phyloP scores from a whole-genome alignment of 1,140 invertebrate genomes.

The Mactra quadrangularis region DNA sequence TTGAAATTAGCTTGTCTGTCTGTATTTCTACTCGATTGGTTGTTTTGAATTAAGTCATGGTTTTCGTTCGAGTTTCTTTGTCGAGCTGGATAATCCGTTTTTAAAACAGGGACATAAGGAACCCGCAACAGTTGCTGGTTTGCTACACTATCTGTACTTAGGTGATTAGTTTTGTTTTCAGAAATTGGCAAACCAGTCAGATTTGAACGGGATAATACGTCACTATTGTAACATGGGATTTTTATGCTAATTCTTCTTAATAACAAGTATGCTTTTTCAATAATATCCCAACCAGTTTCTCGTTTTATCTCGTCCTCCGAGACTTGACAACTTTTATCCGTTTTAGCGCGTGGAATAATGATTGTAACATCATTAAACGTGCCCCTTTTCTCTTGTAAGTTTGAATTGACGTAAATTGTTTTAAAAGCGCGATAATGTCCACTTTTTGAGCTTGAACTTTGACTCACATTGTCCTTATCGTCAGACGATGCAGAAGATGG shows the following conservation, averaged over 20 bases:
- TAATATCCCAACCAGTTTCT: slow-evolving; percentile 47
- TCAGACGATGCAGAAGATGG: background rate
- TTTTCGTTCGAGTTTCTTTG: too few relatives aligned
- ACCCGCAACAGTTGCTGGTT: background rate
- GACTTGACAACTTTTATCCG: slow-evolving; percentile 52
- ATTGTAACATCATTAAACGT: background rate
- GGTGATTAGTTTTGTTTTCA: background rate
- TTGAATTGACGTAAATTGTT: slow-evolving; percentile 1
- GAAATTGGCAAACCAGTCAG: background rate
- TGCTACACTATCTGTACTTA: background rate
- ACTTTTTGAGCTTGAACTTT: slow-evolving; percentile 14
- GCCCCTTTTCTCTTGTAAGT: background rate
- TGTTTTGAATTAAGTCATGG: too few relatives aligned
- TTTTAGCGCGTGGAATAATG: slow-evolving; percentile 45
- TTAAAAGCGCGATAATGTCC: slow-evolving; percentile 1
- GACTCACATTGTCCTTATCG: background rate
- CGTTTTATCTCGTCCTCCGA: slow-evolving; percentile 11
- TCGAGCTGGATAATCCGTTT: slow-evolving; percentile 2
- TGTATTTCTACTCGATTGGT: background rate
- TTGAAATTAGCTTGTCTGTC: background rate
- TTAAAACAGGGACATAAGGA: background rate
- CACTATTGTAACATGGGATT: background rate
- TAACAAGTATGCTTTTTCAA: slow-evolving; percentile 29
- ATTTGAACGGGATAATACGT: background rate
- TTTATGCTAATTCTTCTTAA: slow-evolving; percentile 29